phyloP scores from a whole-genome alignment of 2,113 vertebrate genomes.

The Sceloporus tristichus region DNA sequence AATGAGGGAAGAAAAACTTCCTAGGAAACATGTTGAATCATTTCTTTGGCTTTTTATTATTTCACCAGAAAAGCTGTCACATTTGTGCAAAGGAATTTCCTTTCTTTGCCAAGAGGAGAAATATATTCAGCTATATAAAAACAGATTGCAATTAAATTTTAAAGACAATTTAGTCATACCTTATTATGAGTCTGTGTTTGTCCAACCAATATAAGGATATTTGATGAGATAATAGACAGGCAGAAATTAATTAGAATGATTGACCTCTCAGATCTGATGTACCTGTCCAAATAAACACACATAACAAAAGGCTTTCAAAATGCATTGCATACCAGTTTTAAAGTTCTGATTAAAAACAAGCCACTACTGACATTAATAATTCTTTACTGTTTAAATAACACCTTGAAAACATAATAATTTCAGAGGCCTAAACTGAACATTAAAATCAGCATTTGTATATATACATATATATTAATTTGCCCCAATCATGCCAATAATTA shows the following conservation, averaged over 20 bases:
- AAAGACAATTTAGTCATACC: slow-evolving; percentile 79
- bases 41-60: slow-evolving; percentile 55
- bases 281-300: slow-evolving; percentile 82
- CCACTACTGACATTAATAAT: slow-evolving; percentile 17
- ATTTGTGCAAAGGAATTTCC: slow-evolving; percentile 23
- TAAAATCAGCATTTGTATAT: neutral
- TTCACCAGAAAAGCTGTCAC: slow-evolving; percentile 40
- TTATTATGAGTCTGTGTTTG: slow-evolving; percentile 98
- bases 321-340: slow-evolving; percentile 20
- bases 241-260: slow-evolving; percentile 99
- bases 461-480: neutral
- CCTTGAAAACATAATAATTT: neutral
- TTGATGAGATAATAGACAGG: slow-evolving; percentile 98
- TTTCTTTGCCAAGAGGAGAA: slow-evolving; percentile 9
- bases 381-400: slow-evolving; percentile 17
- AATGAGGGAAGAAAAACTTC: slow-evolving; percentile 40
- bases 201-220: slow-evolving; percentile 97
- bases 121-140: slow-evolving; percentile 42
- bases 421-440: slow-evolving; percentile 23
- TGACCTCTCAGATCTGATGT: slow-evolving; percentile 96
- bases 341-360: slow-evolving; percentile 18
- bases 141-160: slow-evolving; percentile 36
- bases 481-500: neutral
- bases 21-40: slow-evolving; percentile 29
- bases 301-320: slow-evolving; percentile 42